Conservation (phyloP, 2,888 invertebrate species). For the Andricus curvator region DNA sequence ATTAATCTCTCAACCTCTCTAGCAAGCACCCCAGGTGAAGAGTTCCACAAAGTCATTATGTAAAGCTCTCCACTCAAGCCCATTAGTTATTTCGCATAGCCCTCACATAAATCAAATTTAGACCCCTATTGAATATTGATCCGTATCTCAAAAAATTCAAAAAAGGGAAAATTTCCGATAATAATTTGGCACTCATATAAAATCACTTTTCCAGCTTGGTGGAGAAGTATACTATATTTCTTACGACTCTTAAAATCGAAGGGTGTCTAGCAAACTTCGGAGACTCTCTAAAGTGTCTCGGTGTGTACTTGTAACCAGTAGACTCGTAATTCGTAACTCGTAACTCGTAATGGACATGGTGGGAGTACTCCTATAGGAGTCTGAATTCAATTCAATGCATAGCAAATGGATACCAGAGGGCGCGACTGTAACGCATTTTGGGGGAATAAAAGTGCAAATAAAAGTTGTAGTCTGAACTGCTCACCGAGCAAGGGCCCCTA, state of each 20-base stretch:
- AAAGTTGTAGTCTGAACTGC: slow-evolving; percentile 63
- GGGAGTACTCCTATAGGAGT: slow-evolving; percentile 49
- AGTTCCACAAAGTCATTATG: no score
- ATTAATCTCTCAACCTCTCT: no score
- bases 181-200: neutral
- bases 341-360: slow-evolving; percentile 56
- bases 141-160: neutral
- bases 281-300: slow-evolving; percentile 27
- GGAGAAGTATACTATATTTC: neutral
- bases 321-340: slow-evolving; percentile 56
- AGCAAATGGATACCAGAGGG: slow-evolving; percentile 65
- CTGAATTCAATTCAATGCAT: slow-evolving; percentile 72
- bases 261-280: neutral
- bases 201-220: neutral
- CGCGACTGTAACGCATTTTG: slow-evolving; percentile 62
- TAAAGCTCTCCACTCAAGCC: no score
- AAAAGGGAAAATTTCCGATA: neutral
- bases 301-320: slow-evolving; percentile 48
- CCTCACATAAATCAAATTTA: neutral
- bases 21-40: no score
- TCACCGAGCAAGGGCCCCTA: slow-evolving; percentile 57
- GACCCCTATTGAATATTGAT: neutral
- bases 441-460: slow-evolving; percentile 65
- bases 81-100: no score
- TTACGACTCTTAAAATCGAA: neutral